phyloP scores from a whole-genome alignment of 1,140 invertebrate species.

The Phocides pigmalion region DNA sequence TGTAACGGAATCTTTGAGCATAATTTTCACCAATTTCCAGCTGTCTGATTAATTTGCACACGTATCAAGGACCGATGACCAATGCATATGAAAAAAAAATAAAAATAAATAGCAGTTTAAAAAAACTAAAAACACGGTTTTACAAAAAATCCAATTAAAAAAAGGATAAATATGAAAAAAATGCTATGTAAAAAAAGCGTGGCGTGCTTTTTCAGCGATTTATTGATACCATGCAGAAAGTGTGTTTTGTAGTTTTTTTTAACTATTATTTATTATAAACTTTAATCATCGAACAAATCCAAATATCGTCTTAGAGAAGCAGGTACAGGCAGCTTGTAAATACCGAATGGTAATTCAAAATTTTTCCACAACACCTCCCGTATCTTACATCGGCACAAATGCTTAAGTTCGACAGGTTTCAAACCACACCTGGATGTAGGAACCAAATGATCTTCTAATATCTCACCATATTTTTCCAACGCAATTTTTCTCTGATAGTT shows the following conservation, averaged over 20 bases:
- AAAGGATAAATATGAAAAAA: no score
- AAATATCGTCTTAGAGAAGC: slow-evolving; percentile 87
- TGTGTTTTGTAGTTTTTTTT: no score
- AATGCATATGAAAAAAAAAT: not conserved
- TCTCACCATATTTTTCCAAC: slow-evolving; percentile 85
- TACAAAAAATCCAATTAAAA: no score
- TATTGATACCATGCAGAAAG: no score
- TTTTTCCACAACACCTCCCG: slow-evolving; percentile 87
- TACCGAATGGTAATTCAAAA: slow-evolving; percentile 89
- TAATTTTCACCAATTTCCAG: no score
- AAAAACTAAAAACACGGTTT: no score
- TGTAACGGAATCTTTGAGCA: no score
- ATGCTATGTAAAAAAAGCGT: no score
- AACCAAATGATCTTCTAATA: slow-evolving; percentile 86
- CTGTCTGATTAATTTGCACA: no score
- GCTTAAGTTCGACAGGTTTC: slow-evolving; percentile 85
- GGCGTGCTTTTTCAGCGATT: no score
- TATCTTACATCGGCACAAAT: slow-evolving; percentile 87
- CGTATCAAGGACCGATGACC: no score
- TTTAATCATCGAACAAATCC: slow-evolving; percentile 88
- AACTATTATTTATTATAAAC: slow-evolving; percentile 17
- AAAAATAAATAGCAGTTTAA: no score
- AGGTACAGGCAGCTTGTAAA: slow-evolving; percentile 87
- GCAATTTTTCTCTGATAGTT: slow-evolving; percentile 83
- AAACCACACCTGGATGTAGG: slow-evolving; percentile 85